Conservation (phyloP, 2,888 invertebrate species). For the Aproaerema taeniolella region DNA sequence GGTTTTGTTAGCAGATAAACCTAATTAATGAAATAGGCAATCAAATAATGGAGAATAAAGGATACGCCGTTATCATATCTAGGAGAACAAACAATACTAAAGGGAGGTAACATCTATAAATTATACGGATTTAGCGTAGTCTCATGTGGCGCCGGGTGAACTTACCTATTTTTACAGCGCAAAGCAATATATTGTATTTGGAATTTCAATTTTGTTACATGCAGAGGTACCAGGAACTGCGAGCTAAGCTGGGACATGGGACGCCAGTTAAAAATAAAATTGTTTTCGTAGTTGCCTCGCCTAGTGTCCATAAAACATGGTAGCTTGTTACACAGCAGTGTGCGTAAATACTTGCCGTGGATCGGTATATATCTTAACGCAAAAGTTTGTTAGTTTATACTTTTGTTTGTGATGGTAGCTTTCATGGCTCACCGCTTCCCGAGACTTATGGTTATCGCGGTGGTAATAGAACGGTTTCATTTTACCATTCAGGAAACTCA, state of each 20-base stretch:
- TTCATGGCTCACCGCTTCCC: conserved; percentile 8
- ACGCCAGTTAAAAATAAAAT: conserved; percentile 8
- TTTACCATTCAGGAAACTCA: too few relatives aligned
- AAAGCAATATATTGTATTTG: conserved; percentile 2
- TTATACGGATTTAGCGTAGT: too few relatives aligned
- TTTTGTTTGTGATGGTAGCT: conserved; percentile 13
- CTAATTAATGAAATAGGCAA: conserved; percentile 5
- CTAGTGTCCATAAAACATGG: conserved; percentile 5
- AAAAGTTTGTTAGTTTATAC: conserved; percentile 8
- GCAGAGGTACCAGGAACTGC: background rate
- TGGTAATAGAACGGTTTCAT: too few relatives aligned
- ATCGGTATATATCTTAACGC: background rate
- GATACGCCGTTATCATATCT: too few relatives aligned
- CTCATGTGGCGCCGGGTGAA: too few relatives aligned
- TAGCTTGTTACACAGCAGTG: too few relatives aligned
- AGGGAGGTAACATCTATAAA: too few relatives aligned
- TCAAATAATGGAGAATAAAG: too few relatives aligned
- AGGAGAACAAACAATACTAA: too few relatives aligned
- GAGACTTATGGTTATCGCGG: too few relatives aligned
- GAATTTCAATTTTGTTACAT: conserved; percentile 5
- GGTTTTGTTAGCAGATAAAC: conserved; percentile 2
- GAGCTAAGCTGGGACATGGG: background rate
- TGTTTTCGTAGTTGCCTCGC: conserved; percentile 1
- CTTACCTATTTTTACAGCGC: too few relatives aligned
- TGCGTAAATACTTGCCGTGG: too few relatives aligned